Conservation (phyloP, 2,797 vertebrate genomes). For the Pseudomugil tenellus region DNA sequence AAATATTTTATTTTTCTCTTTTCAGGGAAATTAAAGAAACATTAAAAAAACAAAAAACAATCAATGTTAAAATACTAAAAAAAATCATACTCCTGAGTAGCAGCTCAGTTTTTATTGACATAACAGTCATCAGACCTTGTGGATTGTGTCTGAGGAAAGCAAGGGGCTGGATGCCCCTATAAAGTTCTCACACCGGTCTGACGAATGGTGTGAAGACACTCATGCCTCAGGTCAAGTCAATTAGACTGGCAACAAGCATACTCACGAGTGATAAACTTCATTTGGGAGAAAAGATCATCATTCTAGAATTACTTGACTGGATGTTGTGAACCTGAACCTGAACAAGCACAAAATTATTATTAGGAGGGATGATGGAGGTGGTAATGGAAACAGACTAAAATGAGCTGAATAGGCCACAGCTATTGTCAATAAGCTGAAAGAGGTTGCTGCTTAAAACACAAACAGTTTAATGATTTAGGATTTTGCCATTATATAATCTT, state of each 20-base stretch:
- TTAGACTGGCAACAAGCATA: slow-evolving; percentile 16
- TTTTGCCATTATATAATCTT: not conserved
- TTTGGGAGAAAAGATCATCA: slow-evolving; percentile 2
- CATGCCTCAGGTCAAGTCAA: slow-evolving; percentile 13
- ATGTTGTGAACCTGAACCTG: not conserved
- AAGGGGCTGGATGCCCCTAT: not conserved
- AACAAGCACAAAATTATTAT: slow-evolving; percentile 16
- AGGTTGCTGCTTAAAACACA: not conserved
- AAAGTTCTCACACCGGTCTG: not conserved
- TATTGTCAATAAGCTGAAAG: not conserved
- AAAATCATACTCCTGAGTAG: too few species aligned
- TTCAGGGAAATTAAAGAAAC: too few species aligned
- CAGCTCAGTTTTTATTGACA: too few species aligned
- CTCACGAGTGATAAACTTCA: slow-evolving; percentile 7
- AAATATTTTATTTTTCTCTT: too few species aligned
- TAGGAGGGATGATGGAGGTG: not conserved
- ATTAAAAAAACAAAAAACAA: too few species aligned
- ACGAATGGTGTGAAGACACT: not conserved
- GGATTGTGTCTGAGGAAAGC: not conserved
- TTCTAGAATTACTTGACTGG: not conserved
- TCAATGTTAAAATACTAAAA: too few species aligned
- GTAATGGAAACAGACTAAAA: not conserved
- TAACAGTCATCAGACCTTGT: too few species aligned
- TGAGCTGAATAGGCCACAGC: not conserved
- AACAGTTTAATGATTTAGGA: not conserved